Base-by-base conservation (phyloP, 2,888 invertebrate species). In the Caradrina kadenii region DNA sequence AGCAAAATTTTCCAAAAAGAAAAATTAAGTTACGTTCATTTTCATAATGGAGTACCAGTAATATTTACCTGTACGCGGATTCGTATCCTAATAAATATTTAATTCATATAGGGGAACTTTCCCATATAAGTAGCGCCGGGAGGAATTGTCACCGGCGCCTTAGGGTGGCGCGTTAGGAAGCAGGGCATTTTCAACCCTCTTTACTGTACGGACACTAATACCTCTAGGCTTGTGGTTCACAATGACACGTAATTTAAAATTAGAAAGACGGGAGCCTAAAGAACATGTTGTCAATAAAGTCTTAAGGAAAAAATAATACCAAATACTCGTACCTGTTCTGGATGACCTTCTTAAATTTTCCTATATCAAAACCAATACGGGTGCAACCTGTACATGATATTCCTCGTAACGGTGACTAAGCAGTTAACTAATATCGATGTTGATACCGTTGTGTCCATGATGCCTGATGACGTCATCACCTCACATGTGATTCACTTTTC, bases 331-430 rank as follows among this genome's bases (percentile, higher is more conserved):
- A 45, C n/a, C 31, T 17, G 15, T 35, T n/a, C 21, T 15, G 21
- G 15, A 7, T 52, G 59, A 22, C 67, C 70, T 76, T 49, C 26
- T 50, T 48, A 71, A 55, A 26, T 60, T 59, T 76, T 66, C 71
- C 59, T 65, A 52, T 64, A 50, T 13, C 22, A 17, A 31, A 49
- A 59, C 48, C 19, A 60, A 66, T 55, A n/a, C 65, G 58, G 58
- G 55, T 53, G 67, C 55, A 63, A 61, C 54, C 63, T 50, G 59
- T 31, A 11, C 50, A 64, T 35, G 45, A 63, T 73, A 68, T 76
- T 77, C 49, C 35, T n/a, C 56, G 73, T 82, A 73, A 73, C 59
- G 80, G 66, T 80, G 80, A 82, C 79, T 82, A 77, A 77, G 67
- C 80, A 42, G 45, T 71, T 82, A 65, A 56, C 73, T 69, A 69